A percentile compares a stretch with the other conserved stretches of the same genome.
Conservation (phyloP, 2,888 invertebrate species). For the Tenthredo notha region DNA sequence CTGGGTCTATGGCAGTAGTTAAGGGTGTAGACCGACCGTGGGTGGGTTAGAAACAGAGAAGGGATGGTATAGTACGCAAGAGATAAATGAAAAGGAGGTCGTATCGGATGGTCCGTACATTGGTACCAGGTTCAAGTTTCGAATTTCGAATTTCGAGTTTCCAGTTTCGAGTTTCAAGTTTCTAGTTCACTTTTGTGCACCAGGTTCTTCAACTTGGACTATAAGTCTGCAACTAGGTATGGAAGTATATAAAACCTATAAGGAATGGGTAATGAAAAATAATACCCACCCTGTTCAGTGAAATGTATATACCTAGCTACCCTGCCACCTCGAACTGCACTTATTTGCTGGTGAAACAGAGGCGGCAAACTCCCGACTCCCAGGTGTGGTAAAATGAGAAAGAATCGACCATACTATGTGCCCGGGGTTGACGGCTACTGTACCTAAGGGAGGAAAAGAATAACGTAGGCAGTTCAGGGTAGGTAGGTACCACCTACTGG, state of each 20-base stretch:
- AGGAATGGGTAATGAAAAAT: conserved; percentile 52
- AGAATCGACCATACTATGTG: conserved; percentile 52
- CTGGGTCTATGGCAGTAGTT: conserved; percentile 26
- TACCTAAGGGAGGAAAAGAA: conserved; percentile 44
- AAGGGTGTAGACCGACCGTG: not conserved
- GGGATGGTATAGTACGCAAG: not conserved
- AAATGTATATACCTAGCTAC: conserved; percentile 36
- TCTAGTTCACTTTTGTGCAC: not conserved
- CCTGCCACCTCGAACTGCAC: not conserved
- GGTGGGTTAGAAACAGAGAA: not conserved
- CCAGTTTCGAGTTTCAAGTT: not conserved
- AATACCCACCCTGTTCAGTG: conserved; percentile 46
- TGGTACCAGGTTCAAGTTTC: not conserved
- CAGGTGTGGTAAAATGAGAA: conserved; percentile 54
- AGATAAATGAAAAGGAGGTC: conserved; percentile 20
- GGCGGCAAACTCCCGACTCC: conserved; percentile 31
- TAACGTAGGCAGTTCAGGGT: not conserved
- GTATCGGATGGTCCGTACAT: conserved; percentile 1
- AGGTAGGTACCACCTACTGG: not conserved
- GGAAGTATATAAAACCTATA: not conserved
- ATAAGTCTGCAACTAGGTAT: not conserved
- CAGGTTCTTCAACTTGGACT: not conserved
- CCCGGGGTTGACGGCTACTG: conserved; percentile 46
- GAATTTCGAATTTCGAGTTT: not conserved
- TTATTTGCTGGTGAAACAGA: conserved; percentile 7